Conservation (phyloP, 1,140 invertebrate species). For the Pseudomyrmex pallidus region DNA sequence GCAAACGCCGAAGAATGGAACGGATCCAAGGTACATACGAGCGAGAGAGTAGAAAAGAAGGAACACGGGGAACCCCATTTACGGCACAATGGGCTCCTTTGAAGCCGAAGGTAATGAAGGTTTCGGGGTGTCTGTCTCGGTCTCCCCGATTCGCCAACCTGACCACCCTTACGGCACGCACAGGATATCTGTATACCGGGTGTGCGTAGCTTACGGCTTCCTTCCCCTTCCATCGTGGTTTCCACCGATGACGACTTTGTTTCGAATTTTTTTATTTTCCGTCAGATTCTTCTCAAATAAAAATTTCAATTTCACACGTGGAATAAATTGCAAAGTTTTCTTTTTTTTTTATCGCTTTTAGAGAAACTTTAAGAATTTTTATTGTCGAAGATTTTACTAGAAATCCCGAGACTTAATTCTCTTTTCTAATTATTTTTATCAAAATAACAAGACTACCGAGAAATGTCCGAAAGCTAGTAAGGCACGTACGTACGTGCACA, state of each 20-base stretch:
- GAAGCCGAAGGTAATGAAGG: conserved; percentile 78
- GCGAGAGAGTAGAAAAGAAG: conserved; percentile 65
- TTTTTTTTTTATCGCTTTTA: not conserved
- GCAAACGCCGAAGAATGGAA: conserved; percentile 76
- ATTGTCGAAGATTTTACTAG: conserved; percentile 4
- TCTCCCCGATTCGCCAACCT: conserved; percentile 70
- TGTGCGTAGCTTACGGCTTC: conserved; percentile 38
- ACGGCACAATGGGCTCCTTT: conserved; percentile 79
- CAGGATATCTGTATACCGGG: conserved; percentile 73
- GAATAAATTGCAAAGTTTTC: not conserved
- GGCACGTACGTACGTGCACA: conserved; percentile 11
- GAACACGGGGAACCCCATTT: conserved; percentile 76
- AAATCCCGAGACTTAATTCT: not conserved
- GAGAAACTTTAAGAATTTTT: conserved; percentile 12
- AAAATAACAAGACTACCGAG: conserved; percentile 9
- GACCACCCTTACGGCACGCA: conserved; percentile 76
- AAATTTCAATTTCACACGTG: not conserved
- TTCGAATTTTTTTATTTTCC: not conserved
- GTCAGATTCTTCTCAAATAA: not conserved
- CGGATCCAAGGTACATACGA: conserved; percentile 73
- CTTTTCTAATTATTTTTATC: not conserved
- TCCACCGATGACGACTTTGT: not conserved
- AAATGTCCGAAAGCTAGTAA: conserved; percentile 1
- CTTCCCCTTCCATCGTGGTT: not conserved
- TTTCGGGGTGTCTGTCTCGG: conserved; percentile 76